Percentiles rank a stretch among this genome's conserved stretches.
Evolutionary conservation across 1,140 invertebrate genomes (phyloP).

Genomic region (Calephelis nemesis): DNA sequence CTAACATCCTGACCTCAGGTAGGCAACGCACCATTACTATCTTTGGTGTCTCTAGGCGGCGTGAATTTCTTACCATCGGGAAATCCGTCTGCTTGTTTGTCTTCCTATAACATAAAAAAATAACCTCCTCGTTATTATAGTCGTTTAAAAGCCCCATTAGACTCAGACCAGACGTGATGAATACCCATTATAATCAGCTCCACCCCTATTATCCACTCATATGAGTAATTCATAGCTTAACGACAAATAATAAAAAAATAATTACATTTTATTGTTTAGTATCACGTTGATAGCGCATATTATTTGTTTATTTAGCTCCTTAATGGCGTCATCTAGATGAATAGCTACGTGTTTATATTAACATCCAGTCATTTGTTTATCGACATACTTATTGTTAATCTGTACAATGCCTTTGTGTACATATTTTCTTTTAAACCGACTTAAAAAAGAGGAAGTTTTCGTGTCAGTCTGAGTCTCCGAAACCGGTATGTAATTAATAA

Average conservation of each 20-base stretch:
- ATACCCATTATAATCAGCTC: no score
- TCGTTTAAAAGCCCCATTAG: no score
- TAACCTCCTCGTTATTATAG: no score
- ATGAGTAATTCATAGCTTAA: not conserved
- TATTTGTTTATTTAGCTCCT: conserved; percentile 20
- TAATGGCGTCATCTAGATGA: conserved; percentile 22
- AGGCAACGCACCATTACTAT: fast-evolving
- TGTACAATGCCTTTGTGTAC: conserved; percentile 27
- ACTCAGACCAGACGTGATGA: no score
- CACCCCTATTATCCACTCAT: not conserved
- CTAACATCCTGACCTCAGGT: no score
- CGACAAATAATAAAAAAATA: conserved; percentile 1
- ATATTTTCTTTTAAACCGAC: not conserved
- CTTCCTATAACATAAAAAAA: no score
- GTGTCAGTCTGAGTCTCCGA: no score
- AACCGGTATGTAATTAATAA: no score
- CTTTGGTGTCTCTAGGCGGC: fast-evolving
- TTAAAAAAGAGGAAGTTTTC: no score
- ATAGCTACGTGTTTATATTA: conserved; percentile 25
- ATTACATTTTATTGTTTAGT: conserved; percentile 2
- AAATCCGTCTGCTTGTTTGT: no score
- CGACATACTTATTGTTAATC: conserved; percentile 29
- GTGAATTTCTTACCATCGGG: no score
- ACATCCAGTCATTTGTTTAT: conserved; percentile 25
- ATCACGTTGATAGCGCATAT: not conserved